Evolutionary conservation across 1,140 invertebrate species (phyloP), one percentile per base, ranked within the genome.

Genomic region (Drosophila setifemur): DNA sequence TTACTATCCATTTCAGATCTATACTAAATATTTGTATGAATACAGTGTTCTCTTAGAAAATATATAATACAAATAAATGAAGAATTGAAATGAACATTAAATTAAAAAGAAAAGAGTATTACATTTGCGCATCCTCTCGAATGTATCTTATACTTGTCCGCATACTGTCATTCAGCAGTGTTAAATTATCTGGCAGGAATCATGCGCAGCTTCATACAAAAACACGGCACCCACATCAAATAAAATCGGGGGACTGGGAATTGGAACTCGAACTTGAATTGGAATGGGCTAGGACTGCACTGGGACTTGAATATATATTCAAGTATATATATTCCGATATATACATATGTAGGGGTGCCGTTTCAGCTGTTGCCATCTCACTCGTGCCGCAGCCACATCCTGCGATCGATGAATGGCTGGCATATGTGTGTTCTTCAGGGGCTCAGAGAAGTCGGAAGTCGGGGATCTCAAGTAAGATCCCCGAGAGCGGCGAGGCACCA

Each of bases 171-270:
- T 14, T 14, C 16, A 18, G 16, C 1, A 43, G 28, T 47, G 8
- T 48, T 40, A 9, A 16, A 3, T 33, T 2, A 16, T 16, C 9
- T 23, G 68, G 73, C 79, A 86, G 81, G 70, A 83, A 85, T 66
- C 79, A 83, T 85, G 81, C 79, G 66, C 79, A 83, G 79, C 79
- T 74, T 85, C 78, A 85, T 79, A 72, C 68, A 54, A 55, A 85
- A 79, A 72, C 68, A 54, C 52, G 54, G 37, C 52, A 64, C 52
- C 39, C 75, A 66, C 72, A 60, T 54, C 39, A 54, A 31, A 23
- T 23, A n/a, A 21, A 6, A 9, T 35, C 16, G 26, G 6, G 50
- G 26, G 44, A 23, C 39, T 23, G 16, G 12, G 25, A 42, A 42
- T 23, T 18, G 35, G 55, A 40, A 66, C 14, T 66, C 58, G 4